These are phyloP conservation scores for Atlantisia rogersi DNA, from an alignment of 2,113 vertebrate species.

Conservation along the genomic window DNA sequence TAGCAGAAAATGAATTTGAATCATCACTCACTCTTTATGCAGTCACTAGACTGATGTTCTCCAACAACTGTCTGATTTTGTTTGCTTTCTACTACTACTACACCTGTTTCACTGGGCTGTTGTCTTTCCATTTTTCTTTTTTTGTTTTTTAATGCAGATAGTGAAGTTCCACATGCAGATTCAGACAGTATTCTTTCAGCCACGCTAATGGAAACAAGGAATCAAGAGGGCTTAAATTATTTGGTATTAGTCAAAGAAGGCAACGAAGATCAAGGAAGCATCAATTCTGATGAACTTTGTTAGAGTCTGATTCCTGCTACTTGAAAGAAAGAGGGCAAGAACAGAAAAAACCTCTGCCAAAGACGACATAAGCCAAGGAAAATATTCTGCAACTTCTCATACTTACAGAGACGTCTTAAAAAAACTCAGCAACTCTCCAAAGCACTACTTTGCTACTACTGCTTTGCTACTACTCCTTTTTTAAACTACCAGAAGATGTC, in stretches of 20 bases:
- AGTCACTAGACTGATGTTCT: background rate
- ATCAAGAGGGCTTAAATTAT: slow-evolving; percentile 75
- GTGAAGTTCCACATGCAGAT: background rate
- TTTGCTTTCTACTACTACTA: background rate
- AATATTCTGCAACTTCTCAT: slow-evolving; percentile 7
- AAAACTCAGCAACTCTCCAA: background rate
- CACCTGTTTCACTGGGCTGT: background rate
- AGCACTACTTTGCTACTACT: background rate
- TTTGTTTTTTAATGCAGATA: slow-evolving; percentile 34
- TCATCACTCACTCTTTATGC: background rate
- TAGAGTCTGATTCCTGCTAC: background rate
- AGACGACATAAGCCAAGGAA: slow-evolving; percentile 44
- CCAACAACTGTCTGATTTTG: background rate
- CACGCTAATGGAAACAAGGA: slow-evolving; percentile 60
- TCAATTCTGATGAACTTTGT: slow-evolving; percentile 21
- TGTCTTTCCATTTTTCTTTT: background rate
- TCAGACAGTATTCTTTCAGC: slow-evolving; percentile 18
- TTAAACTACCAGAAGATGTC: background rate
- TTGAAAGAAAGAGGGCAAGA: slow-evolving; percentile 15
- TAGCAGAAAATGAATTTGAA: background rate
- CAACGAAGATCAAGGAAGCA: background rate
- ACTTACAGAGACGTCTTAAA: background rate
- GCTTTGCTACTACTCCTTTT: too few species aligned
- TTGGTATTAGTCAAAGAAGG: slow-evolving; percentile 66
- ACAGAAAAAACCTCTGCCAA: slow-evolving; percentile 31